A percentile compares a stretch with the other conserved stretches of the same genome.
These are phyloP conservation scores for Yoshiicerus persimilis DNA, from an alignment of 1,140 invertebrate genomes.

Conservation along the genomic window DNA sequence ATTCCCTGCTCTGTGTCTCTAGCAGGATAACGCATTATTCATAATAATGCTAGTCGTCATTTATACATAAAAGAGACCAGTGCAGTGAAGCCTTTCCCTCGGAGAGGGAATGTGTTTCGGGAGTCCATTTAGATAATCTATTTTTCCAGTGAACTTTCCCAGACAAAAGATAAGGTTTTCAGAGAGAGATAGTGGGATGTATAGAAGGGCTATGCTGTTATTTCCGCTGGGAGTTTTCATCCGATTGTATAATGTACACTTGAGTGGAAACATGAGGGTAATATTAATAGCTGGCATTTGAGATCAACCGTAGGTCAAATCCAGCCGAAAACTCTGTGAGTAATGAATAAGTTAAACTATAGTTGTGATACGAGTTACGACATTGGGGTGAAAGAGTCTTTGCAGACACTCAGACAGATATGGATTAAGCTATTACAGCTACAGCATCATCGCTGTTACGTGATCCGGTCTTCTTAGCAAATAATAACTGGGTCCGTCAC, in stretches of 20 bases:
- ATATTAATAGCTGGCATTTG: neutral
- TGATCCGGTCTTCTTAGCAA: neutral
- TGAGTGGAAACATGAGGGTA: neutral
- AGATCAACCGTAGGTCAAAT: neutral
- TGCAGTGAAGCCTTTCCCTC: neutral
- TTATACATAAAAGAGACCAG: too few relatives aligned
- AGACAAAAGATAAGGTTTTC: neutral
- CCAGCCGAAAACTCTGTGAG: neutral
- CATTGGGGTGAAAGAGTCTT: neutral
- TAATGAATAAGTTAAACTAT: neutral
- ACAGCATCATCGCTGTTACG: neutral
- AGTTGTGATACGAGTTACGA: neutral
- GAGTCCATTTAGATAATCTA: neutral
- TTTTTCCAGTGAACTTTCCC: neutral
- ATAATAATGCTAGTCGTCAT: too few relatives aligned
- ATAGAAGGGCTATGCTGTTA: neutral
- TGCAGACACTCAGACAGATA: neutral
- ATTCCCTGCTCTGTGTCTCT: too few relatives aligned
- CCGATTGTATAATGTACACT: neutral
- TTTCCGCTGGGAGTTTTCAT: neutral
- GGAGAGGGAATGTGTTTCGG: neutral
- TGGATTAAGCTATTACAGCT: neutral
- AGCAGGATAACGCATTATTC: too few relatives aligned
- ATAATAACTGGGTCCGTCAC: neutral
- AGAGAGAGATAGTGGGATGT: neutral